A percentile compares a stretch with the other conserved stretches of the same genome.
These are phyloP conservation scores for Lethenteron reissneri DNA, from an alignment of 2,113 vertebrate species.

Conservation along the genomic window DNA sequence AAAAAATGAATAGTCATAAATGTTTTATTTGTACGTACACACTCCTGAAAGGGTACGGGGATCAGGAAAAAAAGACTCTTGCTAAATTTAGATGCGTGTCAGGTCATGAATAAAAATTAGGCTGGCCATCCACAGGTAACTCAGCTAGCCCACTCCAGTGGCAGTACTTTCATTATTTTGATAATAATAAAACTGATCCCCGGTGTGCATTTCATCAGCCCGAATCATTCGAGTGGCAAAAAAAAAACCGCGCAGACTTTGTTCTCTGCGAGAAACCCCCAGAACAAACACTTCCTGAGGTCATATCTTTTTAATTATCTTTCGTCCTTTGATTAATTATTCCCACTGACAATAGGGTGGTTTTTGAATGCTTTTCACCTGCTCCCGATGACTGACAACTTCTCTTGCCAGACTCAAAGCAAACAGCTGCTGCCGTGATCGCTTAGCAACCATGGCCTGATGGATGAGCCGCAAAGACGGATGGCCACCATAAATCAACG, in stretches of 20 bases:
- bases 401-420: slow-evolving; percentile 98
- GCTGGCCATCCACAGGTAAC: slow-evolving; percentile 3
- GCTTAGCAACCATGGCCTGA: slow-evolving; percentile 86
- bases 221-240: slow-evolving; percentile 57
- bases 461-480: slow-evolving; percentile 81
- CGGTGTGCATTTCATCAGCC: slow-evolving; percentile 55
- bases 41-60: neutral
- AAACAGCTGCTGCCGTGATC: slow-evolving; percentile 92
- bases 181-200: slow-evolving; percentile 4
- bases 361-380: slow-evolving; percentile 35
- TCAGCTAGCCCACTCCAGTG: neutral
- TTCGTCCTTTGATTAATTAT: slow-evolving; percentile 99
- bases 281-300: slow-evolving; percentile 92
- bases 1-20: too few species aligned
- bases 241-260: slow-evolving; percentile 34
- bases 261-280: slow-evolving; percentile 41
- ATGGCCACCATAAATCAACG: slow-evolving; percentile 93
- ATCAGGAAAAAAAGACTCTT: neutral
- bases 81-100: neutral
- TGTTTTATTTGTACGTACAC: too few species aligned
- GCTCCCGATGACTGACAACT: slow-evolving; percentile 57
- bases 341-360: slow-evolving; percentile 87
- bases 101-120: slow-evolving; percentile 5
- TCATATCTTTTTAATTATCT: slow-evolving; percentile 99
- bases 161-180: slow-evolving; percentile 1